Evolutionary conservation across 2,888 invertebrate species (phyloP), one percentile per base, ranked within the genome.

Genomic region (Lithophane ornitopus): DNA sequence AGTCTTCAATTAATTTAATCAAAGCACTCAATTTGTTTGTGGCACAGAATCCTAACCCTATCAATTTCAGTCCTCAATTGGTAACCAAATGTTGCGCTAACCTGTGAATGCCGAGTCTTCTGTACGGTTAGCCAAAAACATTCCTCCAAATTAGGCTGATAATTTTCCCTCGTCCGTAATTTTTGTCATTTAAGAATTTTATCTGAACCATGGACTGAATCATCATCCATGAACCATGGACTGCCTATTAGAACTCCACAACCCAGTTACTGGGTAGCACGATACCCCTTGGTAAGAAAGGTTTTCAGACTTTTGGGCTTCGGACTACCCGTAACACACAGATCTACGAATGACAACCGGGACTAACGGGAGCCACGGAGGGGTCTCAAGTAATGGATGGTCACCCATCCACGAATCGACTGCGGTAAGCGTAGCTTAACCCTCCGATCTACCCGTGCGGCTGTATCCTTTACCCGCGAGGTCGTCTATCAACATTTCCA

Each of bases 31-130:
- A 46, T 46, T 46, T 46, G 14, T 46, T 16, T 46, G 41, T 9
- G 41, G 9, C 9, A 52, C 58, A 54, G 22, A 39, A 61, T 49
- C n/a, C 41, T 41, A 65, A 39, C 61, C 65, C 77, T 74, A 74
- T 77, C 72, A 71, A 78, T 75, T 78, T 78, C 70, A 76, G 62
- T 22, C 19, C 52, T n/a, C 73, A 71, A 81, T 81, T 74, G 81
- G 70, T 70, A 65, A 65, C 65, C 58, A 44, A 70, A 82, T 71
- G 65, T 78, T 81, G 75, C 39, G 58, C n/a, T 72, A 61, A 58
- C 41, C 56, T 52, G 68, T 71, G 44, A 61, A 0, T 28, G 2
- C 19, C 28, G 70, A 59, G 58, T 67, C 44, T 34, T 4, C 34
- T n/a, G 67, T 81, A 81, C 26, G 39, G 75, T 66, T 68, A 69